Percentiles rank a stretch among this genome's conserved stretches.
These are phyloP conservation scores for Anarsia innoxiella DNA, from an alignment of 2,888 invertebrate genomes.

Conservation along the genomic window DNA sequence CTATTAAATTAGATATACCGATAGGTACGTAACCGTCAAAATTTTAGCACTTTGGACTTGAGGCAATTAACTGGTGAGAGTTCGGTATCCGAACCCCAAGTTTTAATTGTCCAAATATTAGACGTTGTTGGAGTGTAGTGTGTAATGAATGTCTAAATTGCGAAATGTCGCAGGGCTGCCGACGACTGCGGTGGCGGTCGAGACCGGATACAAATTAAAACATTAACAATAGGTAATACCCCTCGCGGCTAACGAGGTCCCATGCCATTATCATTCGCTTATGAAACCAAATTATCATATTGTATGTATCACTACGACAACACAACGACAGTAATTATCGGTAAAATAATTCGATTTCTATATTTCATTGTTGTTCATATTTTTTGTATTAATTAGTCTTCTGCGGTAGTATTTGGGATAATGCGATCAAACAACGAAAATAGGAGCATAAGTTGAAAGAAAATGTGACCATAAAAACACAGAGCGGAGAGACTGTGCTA, in stretches of 20 bases:
- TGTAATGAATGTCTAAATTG: conserved; percentile 12
- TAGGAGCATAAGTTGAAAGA: conserved; percentile 26
- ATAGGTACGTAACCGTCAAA: no score
- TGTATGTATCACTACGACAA: conserved; percentile 43
- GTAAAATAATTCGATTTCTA: conserved; percentile 31
- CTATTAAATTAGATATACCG: no score
- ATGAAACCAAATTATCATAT: conserved; percentile 64
- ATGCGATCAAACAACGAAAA: conserved; percentile 10
- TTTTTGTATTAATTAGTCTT: background rate
- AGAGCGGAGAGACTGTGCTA: conserved; percentile 58
- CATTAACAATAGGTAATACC: conserved; percentile 70
- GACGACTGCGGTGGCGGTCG: conserved; percentile 21
- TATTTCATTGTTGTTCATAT: conserved; percentile 2
- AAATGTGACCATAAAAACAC: conserved; percentile 56
- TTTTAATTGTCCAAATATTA: no score
- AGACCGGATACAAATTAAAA: conserved; percentile 64
- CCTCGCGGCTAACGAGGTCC: conserved; percentile 58
- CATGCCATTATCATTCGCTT: conserved; percentile 59
- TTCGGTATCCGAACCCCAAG: no score
- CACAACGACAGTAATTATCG: conserved; percentile 42
- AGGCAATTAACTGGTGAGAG: no score
- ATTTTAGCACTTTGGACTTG: no score
- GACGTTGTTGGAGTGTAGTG: no score
- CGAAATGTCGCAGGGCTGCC: conserved; percentile 13
- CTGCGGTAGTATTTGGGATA: background rate